Percentiles rank a stretch among this genome's conserved stretches.
Evolutionary conservation across 2,888 invertebrate genomes (phyloP).

Genomic region (Terebella lapidaria): DNA sequence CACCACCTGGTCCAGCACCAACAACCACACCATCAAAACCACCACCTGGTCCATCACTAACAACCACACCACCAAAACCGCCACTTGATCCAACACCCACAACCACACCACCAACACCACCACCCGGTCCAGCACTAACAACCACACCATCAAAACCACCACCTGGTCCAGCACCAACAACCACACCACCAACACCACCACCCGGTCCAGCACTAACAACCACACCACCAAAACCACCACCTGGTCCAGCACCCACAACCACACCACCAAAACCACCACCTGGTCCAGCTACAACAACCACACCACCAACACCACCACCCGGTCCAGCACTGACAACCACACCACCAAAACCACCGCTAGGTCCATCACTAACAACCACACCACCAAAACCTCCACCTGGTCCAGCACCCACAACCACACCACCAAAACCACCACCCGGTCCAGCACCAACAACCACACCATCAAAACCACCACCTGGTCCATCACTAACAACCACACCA

Average conservation of each 20-base stretch:
- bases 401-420: background rate
- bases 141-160: background rate
- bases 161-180: background rate
- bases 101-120: background rate
- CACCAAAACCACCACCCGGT: background rate
- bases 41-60: background rate
- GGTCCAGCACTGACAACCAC: no score
- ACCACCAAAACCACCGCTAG: background rate
- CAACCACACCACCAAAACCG: background rate
- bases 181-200: background rate
- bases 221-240: background rate
- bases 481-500: background rate
- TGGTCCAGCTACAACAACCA: background rate
- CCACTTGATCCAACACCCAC: background rate
- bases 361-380: background rate
- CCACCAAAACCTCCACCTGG: background rate
- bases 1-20: background rate
- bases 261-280: background rate
- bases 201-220: background rate
- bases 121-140: background rate
- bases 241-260: background rate
- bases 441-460: background rate
- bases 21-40: background rate
- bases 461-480: background rate
- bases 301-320: background rate